A percentile compares a stretch with the other conserved stretches of the same genome.
These are phyloP conservation scores for Drosophila meridionalis DNA, from an alignment of 2,888 invertebrate species.

Conservation along the genomic window DNA sequence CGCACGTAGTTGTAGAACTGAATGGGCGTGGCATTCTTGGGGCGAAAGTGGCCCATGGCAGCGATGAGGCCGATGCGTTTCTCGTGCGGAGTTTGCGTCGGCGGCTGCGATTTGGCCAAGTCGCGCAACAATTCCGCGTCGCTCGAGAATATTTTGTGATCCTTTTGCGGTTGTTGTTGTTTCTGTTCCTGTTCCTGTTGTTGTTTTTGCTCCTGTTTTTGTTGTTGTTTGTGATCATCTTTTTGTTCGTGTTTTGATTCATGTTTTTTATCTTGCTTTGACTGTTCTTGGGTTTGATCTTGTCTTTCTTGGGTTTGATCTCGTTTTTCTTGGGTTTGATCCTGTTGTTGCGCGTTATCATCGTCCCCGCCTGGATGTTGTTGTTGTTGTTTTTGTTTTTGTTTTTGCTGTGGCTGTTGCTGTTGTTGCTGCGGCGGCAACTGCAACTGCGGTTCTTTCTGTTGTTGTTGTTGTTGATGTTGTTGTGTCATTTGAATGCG, in stretches of 20 bases:
- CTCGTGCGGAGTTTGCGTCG: conserved; percentile 1
- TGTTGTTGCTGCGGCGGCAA: neutral
- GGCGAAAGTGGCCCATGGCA: conserved; percentile 37
- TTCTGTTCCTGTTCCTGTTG: neutral
- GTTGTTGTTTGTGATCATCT: too few species aligned
- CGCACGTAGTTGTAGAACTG: conserved; percentile 69
- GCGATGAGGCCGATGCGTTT: conserved; percentile 38
- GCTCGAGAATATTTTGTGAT: neutral
- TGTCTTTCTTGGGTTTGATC: neutral
- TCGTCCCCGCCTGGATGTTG: neutral
- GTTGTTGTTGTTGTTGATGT: neutral
- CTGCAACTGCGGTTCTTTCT: neutral
- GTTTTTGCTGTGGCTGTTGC: neutral
- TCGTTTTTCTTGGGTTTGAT: neutral
- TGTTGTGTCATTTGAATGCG: neutral
- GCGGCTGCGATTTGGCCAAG: neutral
- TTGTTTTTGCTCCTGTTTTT: neutral
- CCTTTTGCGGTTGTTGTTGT: neutral
- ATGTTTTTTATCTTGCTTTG: too few species aligned
- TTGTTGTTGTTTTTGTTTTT: neutral
- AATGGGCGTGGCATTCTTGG: conserved; percentile 49
- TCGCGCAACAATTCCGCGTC: neutral
- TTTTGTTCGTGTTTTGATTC: too few species aligned
- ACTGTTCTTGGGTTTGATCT: neutral
- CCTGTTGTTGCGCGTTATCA: neutral